Evolutionary conservation across 2,113 vertebrate genomes (phyloP), one percentile per base, ranked within the genome.

Genomic region (Ameiurus melas): DNA sequence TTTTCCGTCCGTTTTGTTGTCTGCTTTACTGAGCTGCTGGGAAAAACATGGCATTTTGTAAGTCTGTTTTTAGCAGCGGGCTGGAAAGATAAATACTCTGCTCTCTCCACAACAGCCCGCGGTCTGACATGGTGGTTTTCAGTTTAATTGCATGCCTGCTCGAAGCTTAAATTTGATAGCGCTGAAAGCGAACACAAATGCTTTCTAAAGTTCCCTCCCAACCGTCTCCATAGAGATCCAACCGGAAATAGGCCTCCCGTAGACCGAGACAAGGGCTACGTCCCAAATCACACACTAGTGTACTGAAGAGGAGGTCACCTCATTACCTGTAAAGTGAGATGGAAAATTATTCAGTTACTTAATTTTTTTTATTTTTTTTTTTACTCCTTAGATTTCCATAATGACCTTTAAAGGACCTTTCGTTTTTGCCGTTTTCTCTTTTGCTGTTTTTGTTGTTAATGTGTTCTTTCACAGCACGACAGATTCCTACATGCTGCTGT

Each of bases 21-120:
- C 77, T 90, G 19, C 2, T 85, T 68, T 66, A 17, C 53, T 86
- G 17, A 60, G 39, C 16, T n/a, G 6, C 9, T 86, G 77, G 60
- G 81, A 90, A 84, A 71, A 64, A 79, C 60, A 64, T 70, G 82
- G 55, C 75, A 71, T 90, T 90, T 73, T 36, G 55, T 60, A n/a
- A n/a, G 68, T 47, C 27, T 51, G 47, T 78, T 88, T 88, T 88
- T 79, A 84, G 82, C 39, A 55, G n/a, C 6, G 30, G 87, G 60
- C 33, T 39, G 47, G 70, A 88, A 85, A 66, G 39, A 84, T 78
- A 84, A 84, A 88, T 73, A 66, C 71, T 60, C 53, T n/a, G 57
- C 20, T 33, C 71, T 55, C 47, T 78, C 58, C 47, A 27, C 36
- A 84, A 78, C 22, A 85, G 43, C 30, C 57, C 4, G 43, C 19